Conservation (phyloP, 1,140 invertebrate genomes). For the Drosophila bocqueti region DNA sequence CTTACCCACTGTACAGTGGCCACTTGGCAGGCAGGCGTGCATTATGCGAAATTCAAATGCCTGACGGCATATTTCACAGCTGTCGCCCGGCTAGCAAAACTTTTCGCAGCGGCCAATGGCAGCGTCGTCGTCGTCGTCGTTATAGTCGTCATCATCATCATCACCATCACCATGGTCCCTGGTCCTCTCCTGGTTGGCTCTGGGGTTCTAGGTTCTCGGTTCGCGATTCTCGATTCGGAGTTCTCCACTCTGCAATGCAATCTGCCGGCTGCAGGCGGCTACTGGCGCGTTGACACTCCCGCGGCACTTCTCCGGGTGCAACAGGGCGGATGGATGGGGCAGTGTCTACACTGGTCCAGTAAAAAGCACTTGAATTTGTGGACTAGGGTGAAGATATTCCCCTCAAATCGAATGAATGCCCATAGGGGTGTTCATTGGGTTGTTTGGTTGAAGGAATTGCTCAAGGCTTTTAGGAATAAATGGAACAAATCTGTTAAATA, state of each 20-base stretch:
- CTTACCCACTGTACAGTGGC: constrained; percentile 53
- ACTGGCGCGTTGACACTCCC: constrained; percentile 62
- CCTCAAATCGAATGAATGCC: not conserved
- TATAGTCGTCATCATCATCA: constrained; percentile 27
- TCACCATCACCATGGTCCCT: constrained; percentile 34
- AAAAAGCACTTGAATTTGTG: constrained; percentile 49
- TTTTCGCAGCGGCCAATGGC: constrained; percentile 64
- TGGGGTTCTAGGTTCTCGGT: not conserved
- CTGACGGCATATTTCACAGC: constrained; percentile 83
- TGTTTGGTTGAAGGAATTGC: not conserved
- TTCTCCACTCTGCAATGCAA: constrained; percentile 17
- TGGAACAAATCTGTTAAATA: not conserved
- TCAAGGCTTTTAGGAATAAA: not conserved
- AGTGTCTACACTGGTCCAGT: constrained; percentile 27
- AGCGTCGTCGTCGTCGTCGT: constrained; percentile 16
- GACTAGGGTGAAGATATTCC: constrained; percentile 15
- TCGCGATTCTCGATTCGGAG: constrained; percentile 6
- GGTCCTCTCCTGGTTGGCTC: constrained; percentile 8
- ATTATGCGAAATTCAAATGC: constrained; percentile 83
- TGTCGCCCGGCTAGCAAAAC: constrained; percentile 76
- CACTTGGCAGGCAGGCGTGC: constrained; percentile 74
- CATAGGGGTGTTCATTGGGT: constrained; percentile 7
- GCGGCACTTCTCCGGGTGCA: constrained; percentile 56
- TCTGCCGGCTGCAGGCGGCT: constrained; percentile 18
- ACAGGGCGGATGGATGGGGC: constrained; percentile 63